Evolutionary conservation across 2,797 vertebrate species (phyloP), one percentile per base, ranked within the genome.

Genomic region (Meda fulgida): DNA sequence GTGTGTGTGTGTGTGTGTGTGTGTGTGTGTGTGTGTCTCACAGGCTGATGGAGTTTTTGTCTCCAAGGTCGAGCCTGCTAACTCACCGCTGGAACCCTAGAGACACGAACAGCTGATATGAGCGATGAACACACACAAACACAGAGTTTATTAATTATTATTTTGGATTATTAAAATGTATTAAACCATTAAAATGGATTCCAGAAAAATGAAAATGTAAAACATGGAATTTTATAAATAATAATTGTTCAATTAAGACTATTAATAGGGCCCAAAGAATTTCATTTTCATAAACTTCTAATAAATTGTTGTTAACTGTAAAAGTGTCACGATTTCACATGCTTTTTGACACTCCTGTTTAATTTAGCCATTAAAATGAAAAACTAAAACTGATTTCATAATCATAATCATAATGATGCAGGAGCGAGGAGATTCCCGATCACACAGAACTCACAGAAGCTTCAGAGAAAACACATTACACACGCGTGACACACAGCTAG

Each of bases 11-110:
- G 51, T 46, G 73, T n/a, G 63, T 18, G 58, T 23, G 51, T 40
- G 60, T 55, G n/a, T 29, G 78, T 31, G 70, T 38, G 78, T 58
- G 66, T 70, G n/a, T 31, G 29, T 51, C 85, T 66, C 9, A 55
- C 63, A 34, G 63, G 69, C 83, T 83, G 81, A 80, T 63, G 53
- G 69, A 86, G 75, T 80, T 43, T 86, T 85, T 51, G 73, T 86
- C 79, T 83, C 26, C 86, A 87, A 90, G 89, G 87, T 87, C 79
- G 79, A 87, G 46, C 23, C 53, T 14, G 19, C 67, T 83, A 81
- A 85, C 51, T 51, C 29, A 81, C 9, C 3, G 3, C 69, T 43
- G 80, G 31, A 53, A 79, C 83, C 63, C 40, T 53, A 29, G 55
- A 84, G 71, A 73, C 26, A 29, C 5, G 0, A 51, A 34, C 53